phyloP scores from a whole-genome alignment of 2,888 invertebrate species.

The Chrysomela aeneicollis region DNA sequence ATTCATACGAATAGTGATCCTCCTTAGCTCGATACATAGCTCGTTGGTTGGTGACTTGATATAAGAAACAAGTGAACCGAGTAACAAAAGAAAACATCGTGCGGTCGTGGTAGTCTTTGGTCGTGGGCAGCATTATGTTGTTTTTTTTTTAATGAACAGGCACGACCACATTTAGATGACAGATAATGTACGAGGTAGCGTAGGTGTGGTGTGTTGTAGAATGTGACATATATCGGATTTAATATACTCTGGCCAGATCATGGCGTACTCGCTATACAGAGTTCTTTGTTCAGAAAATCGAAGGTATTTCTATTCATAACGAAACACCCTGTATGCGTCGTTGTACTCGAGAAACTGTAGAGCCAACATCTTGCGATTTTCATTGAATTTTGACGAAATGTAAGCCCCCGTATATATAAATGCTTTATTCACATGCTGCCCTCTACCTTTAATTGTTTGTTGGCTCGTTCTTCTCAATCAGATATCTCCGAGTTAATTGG shows the following conservation, averaged over 20 bases:
- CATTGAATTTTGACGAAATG: no score
- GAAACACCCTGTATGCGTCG: no score
- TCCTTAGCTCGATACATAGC: background rate
- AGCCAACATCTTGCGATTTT: no score
- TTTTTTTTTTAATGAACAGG: slow-evolving; percentile 14
- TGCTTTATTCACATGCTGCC: no score
- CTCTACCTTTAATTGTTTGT: background rate
- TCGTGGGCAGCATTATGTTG: slow-evolving; percentile 5
- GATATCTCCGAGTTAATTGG: slow-evolving; percentile 16
- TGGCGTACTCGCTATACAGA: background rate
- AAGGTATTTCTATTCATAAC: no score
- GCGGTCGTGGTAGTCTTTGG: slow-evolving; percentile 7
- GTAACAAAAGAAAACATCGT: slow-evolving; percentile 17
- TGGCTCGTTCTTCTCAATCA: background rate
- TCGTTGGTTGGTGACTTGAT: background rate
- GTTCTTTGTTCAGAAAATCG: no score
- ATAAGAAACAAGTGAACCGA: slow-evolving; percentile 21
- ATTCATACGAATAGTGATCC: background rate
- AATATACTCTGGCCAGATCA: background rate
- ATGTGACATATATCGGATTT: slow-evolving; percentile 18
- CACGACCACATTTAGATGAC: slow-evolving; percentile 24
- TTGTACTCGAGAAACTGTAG: no score
- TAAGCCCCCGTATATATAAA: no score
- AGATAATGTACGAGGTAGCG: slow-evolving; percentile 19
- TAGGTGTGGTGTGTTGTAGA: slow-evolving; percentile 18